Percentiles rank a stretch among this genome's conserved stretches.
Conservation (phyloP, 2,113 vertebrate genomes). For the Bufo gargarizans region DNA sequence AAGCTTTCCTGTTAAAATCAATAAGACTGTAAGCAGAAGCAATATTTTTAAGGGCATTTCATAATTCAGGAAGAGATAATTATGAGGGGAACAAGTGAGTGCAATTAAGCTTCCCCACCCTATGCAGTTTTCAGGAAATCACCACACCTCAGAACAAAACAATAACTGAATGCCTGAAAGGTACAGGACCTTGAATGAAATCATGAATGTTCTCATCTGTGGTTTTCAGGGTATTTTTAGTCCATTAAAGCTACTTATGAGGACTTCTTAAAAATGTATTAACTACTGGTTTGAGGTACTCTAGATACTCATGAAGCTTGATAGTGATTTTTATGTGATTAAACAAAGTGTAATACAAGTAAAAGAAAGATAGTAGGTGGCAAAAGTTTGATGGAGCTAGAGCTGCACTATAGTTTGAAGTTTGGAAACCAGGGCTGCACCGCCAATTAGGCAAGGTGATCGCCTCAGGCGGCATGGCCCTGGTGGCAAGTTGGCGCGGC, state of each 20-base stretch:
- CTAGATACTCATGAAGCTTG: not conserved
- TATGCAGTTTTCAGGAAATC: constrained; percentile 43
- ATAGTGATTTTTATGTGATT: not conserved
- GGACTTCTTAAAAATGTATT: not conserved
- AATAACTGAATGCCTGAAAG: constrained; percentile 26
- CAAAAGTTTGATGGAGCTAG: not conserved
- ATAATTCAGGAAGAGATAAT: constrained; percentile 33
- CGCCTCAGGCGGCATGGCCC: too few species aligned
- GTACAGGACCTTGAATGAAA: not conserved
- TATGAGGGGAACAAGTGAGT: constrained; percentile 25
- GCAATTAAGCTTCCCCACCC: not conserved
- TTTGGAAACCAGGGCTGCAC: too few species aligned
- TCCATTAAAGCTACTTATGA: not conserved
- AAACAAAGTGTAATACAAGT: not conserved
- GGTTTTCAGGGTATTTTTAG: not conserved
- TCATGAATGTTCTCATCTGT: not conserved
- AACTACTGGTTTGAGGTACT: not conserved
- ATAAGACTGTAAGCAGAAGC: constrained; percentile 10
- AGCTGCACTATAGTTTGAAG: not conserved
- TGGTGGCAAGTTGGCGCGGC: too few species aligned
- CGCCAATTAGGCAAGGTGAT: too few species aligned
- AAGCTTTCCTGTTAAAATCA: constrained; percentile 51
- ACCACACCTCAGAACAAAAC: constrained; percentile 40
- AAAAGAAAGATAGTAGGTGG: not conserved
- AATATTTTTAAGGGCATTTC: constrained; percentile 26